Conservation (phyloP, 2,113 vertebrate genomes). For the Dicentrarchus labrax region DNA sequence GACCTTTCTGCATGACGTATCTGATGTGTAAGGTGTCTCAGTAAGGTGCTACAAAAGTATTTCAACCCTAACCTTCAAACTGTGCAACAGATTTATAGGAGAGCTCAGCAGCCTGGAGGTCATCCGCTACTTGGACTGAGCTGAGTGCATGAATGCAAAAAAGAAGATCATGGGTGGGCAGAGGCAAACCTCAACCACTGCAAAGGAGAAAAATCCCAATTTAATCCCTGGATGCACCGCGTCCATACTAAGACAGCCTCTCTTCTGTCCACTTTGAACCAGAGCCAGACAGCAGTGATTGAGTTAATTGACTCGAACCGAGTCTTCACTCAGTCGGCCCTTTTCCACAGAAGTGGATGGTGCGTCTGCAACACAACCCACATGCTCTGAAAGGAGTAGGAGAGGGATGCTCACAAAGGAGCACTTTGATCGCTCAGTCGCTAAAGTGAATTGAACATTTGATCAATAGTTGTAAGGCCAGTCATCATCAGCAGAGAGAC, state of each 20-base stretch:
- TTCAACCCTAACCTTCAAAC: constrained; percentile 34
- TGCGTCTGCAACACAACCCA: constrained; percentile 39
- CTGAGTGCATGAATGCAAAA: constrained; percentile 32
- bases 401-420: constrained; percentile 33
- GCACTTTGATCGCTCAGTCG: constrained; percentile 48
- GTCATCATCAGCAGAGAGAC: constrained; percentile 29
- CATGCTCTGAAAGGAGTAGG: constrained; percentile 37
- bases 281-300: constrained; percentile 53
- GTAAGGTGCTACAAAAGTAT: constrained; percentile 27
- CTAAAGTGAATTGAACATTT: constrained; percentile 48
- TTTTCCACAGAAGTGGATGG: constrained; percentile 27
- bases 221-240: constrained; percentile 47
- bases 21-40: neutral
- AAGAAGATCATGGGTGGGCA: constrained; percentile 19
- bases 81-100: constrained; percentile 10
- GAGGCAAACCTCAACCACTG: constrained; percentile 16
- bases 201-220: neutral
- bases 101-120: constrained; percentile 37
- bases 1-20: constrained; percentile 21
- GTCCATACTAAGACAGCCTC: constrained; percentile 19
- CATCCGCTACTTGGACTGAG: constrained; percentile 3
- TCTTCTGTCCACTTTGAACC: constrained; percentile 53
- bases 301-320: constrained; percentile 60
- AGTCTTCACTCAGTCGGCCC: constrained; percentile 19
- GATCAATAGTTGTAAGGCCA: constrained; percentile 59